phyloP scores from a whole-genome alignment of 2,113 vertebrate genomes.

The Bagarius yarrelli region DNA sequence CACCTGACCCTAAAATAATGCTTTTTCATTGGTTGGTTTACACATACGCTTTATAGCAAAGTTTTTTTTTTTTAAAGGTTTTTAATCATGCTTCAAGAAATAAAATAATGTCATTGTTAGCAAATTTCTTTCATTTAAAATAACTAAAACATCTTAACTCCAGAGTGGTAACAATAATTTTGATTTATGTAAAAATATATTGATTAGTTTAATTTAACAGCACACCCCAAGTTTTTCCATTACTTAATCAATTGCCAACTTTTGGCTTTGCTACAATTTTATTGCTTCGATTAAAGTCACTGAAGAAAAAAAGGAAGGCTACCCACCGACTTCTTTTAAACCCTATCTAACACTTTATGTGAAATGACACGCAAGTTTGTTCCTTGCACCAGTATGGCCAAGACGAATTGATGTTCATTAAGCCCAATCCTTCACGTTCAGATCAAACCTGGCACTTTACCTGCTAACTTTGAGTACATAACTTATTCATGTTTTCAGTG shows the following conservation, averaged over 20 bases:
- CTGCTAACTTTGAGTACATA: conserved; percentile 74
- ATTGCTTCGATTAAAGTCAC: neutral
- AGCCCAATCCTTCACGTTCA: conserved; percentile 53
- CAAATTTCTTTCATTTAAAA: neutral
- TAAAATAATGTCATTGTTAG: neutral
- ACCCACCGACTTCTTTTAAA: conserved; percentile 10
- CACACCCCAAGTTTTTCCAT: neutral
- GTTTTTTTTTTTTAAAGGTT: too few relatives aligned
- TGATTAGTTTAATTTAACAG: neutral
- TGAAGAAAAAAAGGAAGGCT: neutral
- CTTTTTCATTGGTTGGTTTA: too few relatives aligned
- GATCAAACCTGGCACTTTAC: conserved; percentile 67
- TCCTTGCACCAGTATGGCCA: conserved; percentile 45
- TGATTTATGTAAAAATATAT: neutral
- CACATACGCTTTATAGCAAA: too few relatives aligned
- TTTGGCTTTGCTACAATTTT: neutral
- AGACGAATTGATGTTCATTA: conserved; percentile 60
- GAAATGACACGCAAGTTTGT: conserved; percentile 44
- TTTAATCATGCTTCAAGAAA: neutral
- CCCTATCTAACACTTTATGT: conserved; percentile 27
- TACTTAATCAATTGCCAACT: neutral
- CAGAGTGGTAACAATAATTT: neutral
- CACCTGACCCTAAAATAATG: too few relatives aligned
- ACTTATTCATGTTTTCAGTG: conserved; percentile 73
- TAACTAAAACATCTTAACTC: neutral